Evolutionary conservation across 1,140 invertebrate genomes (phyloP).

Genomic region (Pteromalus puparum): DNA sequence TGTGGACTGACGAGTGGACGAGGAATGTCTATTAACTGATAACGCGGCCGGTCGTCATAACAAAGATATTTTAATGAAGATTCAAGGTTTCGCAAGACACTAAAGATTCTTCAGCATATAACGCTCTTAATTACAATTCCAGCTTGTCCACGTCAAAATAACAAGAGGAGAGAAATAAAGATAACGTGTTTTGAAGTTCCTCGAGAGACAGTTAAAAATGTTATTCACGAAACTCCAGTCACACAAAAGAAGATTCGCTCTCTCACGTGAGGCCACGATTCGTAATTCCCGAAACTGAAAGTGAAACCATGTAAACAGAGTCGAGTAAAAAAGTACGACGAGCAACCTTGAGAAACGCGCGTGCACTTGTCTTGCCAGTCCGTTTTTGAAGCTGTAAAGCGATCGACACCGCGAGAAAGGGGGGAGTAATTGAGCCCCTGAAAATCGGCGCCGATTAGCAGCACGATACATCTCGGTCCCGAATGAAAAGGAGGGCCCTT

Average conservation of each 20-base stretch:
- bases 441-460: slow-evolving; percentile 47
- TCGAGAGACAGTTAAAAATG: background rate
- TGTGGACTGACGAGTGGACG: background rate
- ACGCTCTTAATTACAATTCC: background rate
- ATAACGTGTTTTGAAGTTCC: no score
- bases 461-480: slow-evolving; percentile 43
- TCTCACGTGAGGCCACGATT: background rate
- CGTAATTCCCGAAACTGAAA: background rate
- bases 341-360: background rate
- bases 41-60: background rate
- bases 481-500: slow-evolving; percentile 51
- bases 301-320: slow-evolving; percentile 15
- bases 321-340: background rate
- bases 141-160: no score
- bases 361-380: background rate
- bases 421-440: slow-evolving; percentile 32
- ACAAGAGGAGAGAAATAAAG: background rate
- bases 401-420: background rate
- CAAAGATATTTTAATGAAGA: background rate
- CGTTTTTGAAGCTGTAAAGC: background rate
- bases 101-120: background rate
- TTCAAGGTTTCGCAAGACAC: slow-evolving; percentile 1
- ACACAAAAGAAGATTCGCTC: background rate
- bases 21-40: background rate
- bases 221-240: no score